Base-by-base conservation (phyloP, 2,888 invertebrate species). In the Gymnoscelis rufifasciata region DNA sequence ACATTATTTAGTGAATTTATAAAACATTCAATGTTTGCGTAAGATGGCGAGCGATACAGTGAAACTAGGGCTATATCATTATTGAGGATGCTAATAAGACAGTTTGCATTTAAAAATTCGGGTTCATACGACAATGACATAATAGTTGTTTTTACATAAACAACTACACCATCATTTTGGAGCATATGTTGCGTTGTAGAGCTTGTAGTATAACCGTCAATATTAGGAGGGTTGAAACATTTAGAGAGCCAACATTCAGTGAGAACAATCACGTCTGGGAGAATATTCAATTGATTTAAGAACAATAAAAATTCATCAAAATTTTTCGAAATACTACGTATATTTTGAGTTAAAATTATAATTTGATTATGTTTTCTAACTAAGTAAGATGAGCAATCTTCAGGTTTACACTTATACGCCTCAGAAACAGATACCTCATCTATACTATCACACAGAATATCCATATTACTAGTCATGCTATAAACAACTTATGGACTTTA, bases 81-180 rank as follows among this genome's bases (percentile, higher is more conserved):
- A 11, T 36, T n/a, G 23, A 36, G 0, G 7, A 8, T 15, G 1
- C 23, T 36, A 11, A 36, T 19, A 1, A 36, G 7, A 7, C 36
- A 36, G 6, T 36, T 36, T 4, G 36, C 36, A 8, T 36, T n/a
- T 11, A 11, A 1, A 24, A 36, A 23, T 19, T 23, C 0, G 1
- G 36, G 36, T 36, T 36, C 36, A 11, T 36, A 36, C 1, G 36
- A 10, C 2, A 5, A 3, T 1, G 11, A 1, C 1, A 1, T 10
- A 6, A 36, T 23, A 6, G 2, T 11, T n/a, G 13, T 3, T 10
- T 24, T 36, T 2, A 6, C 19, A 10, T 36, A 36, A 1, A 36
- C 23, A 5, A 36, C 36, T 24, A 36, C 36, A 1, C 36, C 36
- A 10, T 36, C 36, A 11, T 36, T 36, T 10, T 36, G 36, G 6